Percentiles rank a stretch among this genome's conserved stretches.
Conservation (phyloP, 2,797 vertebrate genomes). For the Moxostoma hubbsi region DNA sequence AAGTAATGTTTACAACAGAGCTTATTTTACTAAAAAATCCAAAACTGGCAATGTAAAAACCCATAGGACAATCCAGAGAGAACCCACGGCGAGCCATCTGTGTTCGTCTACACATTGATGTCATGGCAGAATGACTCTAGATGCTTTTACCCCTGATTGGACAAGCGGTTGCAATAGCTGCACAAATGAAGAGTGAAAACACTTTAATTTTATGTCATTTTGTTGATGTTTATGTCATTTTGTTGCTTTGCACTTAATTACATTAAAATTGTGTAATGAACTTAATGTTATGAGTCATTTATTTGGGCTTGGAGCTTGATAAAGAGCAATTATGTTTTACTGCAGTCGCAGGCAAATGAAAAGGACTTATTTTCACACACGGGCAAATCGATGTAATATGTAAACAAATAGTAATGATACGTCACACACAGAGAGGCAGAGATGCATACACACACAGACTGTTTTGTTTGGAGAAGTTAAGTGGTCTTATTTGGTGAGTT, state of each 20-base stretch:
- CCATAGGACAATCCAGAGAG: no score
- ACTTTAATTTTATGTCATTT: not conserved
- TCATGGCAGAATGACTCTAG: no score
- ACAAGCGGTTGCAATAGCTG: constrained; percentile 1
- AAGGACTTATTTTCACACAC: constrained; percentile 16
- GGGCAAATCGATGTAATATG: not conserved
- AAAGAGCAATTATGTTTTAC: constrained; percentile 8
- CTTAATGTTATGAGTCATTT: no score
- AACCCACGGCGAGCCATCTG: no score
- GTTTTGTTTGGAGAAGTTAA: not conserved
- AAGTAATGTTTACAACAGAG: no score
- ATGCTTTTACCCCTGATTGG: not conserved
- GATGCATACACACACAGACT: not conserved
- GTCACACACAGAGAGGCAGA: constrained; percentile 15
- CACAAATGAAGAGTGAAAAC: not conserved
- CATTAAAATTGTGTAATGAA: no score
- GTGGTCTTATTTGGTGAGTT: constrained; percentile 32
- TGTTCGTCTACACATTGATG: no score
- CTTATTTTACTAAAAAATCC: no score
- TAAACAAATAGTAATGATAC: not conserved
- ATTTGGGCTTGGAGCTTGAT: constrained; percentile 28
- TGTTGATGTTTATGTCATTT: not conserved
- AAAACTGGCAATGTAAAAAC: no score
- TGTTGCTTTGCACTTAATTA: not conserved
- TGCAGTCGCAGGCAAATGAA: constrained; percentile 7